Conservation (phyloP, 2,797 vertebrate species). For the Hybognathus amarus region DNA sequence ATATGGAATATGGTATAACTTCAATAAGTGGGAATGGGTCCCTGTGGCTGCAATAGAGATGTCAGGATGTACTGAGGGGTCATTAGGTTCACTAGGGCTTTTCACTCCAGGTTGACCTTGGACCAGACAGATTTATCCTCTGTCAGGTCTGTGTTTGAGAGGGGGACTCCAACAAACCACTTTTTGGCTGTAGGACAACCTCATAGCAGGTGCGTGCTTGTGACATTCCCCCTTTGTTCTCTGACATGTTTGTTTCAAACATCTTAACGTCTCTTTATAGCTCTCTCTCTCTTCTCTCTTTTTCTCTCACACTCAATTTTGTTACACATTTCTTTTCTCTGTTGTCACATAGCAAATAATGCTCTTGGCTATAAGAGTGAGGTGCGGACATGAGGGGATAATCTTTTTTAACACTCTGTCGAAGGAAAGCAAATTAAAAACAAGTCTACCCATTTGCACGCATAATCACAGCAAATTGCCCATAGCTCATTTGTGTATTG, state of each 20-base stretch:
- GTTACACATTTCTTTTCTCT: constrained; percentile 39
- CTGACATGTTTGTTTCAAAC: constrained; percentile 46
- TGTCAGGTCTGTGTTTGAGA: constrained; percentile 65
- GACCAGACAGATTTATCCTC: constrained; percentile 79
- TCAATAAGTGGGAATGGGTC: background rate
- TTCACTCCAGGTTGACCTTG: constrained; percentile 81
- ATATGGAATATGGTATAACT: background rate
- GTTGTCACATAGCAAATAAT: constrained; percentile 59
- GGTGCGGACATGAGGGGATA: constrained; percentile 61
- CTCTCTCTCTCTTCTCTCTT: constrained; percentile 30
- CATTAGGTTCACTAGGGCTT: constrained; percentile 72
- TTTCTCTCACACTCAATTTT: constrained; percentile 37
- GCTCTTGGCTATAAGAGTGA: constrained; percentile 68
- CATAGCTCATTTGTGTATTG: constrained; percentile 77
- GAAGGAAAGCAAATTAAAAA: constrained; percentile 53
- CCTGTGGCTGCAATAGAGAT: constrained; percentile 75
- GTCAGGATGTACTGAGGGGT: constrained; percentile 74
- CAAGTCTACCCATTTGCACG: constrained; percentile 69
- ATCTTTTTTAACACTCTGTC: constrained; percentile 64
- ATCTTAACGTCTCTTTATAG: constrained; percentile 45
- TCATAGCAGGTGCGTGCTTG: constrained; percentile 69
- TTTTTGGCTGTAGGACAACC: constrained; percentile 61
- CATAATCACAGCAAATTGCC: constrained; percentile 74
- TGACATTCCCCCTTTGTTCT: constrained; percentile 68
- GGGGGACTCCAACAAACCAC: constrained; percentile 52